Evolutionary conservation across 2,113 vertebrate species (phyloP), one percentile per base, ranked within the genome.

Genomic region (Noctilio leporinus): DNA sequence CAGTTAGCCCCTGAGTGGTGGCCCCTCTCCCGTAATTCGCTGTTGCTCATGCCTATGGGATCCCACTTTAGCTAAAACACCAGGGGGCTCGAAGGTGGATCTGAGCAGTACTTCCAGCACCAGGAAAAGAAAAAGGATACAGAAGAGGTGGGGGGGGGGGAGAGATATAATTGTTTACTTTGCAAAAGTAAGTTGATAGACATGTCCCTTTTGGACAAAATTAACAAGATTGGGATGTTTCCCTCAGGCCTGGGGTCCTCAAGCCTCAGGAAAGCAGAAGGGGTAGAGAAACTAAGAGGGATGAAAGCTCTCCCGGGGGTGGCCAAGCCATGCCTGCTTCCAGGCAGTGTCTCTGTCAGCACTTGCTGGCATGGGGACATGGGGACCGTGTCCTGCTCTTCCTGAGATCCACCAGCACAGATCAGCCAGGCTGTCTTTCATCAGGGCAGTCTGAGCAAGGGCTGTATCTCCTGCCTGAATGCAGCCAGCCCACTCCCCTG

Each of bases 311-410:
- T 67, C 53, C 47, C 43, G 40, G 40, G 45, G 43, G 3, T 55
- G 53, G n/a, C 38, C 78, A 30, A 15, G 47, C 16, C 43, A 19
- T 43, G 49, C 24, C 15, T n/a, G 49, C 65, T 33, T 85, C 7
- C 0, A 70, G 67, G 17, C 26, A 40, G 12, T 40, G 76, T 65
- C 30, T 87, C 45, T 0, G 10, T 45, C 17, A 40, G 45, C 2
- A 11, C 76, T 5, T 26, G n/a, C n/a, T n/a, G n/a, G n/a, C 14
- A 20, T 15, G 43, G 70, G 26, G 26, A 43, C 17, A 0, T 6
- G 67, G 38, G 33, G 20, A 14, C 8, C 1, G 0, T 15, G 53
- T 59, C 14, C 4, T 0, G 33, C 33, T 28, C 2, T 28, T 49
- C 1, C 51, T n/a, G 12, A 49, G 59, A 35, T n/a, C 33, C 22